Conservation (phyloP, 1,140 invertebrate species). For the Samia ricini region DNA sequence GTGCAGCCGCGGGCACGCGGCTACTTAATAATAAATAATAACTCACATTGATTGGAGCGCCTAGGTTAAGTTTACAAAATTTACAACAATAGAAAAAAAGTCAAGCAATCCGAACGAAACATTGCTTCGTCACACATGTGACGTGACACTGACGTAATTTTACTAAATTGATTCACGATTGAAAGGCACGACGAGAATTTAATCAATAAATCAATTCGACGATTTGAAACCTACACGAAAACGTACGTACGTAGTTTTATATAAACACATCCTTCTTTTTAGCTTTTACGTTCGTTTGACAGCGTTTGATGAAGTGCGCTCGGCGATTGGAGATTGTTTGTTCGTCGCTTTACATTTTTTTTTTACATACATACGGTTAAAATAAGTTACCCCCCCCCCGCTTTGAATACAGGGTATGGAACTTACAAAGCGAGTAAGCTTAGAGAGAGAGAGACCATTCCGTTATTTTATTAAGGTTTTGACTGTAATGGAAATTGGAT, state of each 20-base stretch:
- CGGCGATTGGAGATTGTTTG: not conserved
- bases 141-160: not conserved
- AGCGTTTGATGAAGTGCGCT: not conserved
- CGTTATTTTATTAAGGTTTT: no score
- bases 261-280: not conserved
- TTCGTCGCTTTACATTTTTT: not conserved
- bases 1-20: no score
- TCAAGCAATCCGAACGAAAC: not conserved
- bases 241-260: not conserved
- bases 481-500: no score
- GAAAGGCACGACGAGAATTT: not conserved
- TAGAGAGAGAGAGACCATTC: no score
- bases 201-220: not conserved
- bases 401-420: not conserved
- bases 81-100: no score
- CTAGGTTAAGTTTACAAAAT: no score
- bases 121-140: not conserved
- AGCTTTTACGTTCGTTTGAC: not conserved
- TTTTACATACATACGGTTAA: not conserved
- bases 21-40: no score
- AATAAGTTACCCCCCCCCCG: not conserved
- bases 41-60: no score
- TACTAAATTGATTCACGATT: not conserved
- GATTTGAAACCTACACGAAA: not conserved
- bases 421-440: not conserved